A percentile compares a stretch with the other conserved stretches of the same genome.
Evolutionary conservation across 1,140 invertebrate genomes (phyloP).

Genomic region (Pseudobourletiella spinata): DNA sequence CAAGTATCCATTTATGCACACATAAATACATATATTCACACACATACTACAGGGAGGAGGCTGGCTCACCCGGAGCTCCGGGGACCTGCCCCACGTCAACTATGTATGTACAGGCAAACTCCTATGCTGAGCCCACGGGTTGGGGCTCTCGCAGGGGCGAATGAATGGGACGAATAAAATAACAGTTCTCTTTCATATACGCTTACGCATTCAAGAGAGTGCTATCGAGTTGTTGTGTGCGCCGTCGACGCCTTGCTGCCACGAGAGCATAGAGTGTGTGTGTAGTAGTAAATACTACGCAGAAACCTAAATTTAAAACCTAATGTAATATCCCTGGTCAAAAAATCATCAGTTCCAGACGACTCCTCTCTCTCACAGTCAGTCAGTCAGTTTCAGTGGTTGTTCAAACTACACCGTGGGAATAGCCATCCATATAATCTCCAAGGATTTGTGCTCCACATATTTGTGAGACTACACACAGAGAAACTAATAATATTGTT

Average conservation of each 20-base stretch:
- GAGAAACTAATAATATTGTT: too few species aligned
- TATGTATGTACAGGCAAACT: too few species aligned
- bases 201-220: slow-evolving; percentile 15
- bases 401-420: neutral
- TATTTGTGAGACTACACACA: too few species aligned
- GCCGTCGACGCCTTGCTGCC: neutral
- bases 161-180: slow-evolving; percentile 30
- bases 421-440: too few species aligned
- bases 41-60: neutral
- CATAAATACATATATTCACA: too few species aligned
- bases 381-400: neutral
- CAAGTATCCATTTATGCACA: too few species aligned
- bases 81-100: too few species aligned
- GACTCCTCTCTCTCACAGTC: too few species aligned
- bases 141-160: neutral
- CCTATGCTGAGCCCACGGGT: too few species aligned
- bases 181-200: slow-evolving; percentile 16
- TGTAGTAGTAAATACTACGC: neutral
- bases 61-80: too few species aligned
- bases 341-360: too few species aligned
- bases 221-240: slow-evolving; percentile 2
- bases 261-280: neutral
- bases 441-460: too few species aligned
- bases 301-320: neutral
- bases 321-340: neutral